These are phyloP conservation scores for Polyergus mexicanus DNA, from an alignment of 1,140 invertebrate genomes.

Conservation along the genomic window DNA sequence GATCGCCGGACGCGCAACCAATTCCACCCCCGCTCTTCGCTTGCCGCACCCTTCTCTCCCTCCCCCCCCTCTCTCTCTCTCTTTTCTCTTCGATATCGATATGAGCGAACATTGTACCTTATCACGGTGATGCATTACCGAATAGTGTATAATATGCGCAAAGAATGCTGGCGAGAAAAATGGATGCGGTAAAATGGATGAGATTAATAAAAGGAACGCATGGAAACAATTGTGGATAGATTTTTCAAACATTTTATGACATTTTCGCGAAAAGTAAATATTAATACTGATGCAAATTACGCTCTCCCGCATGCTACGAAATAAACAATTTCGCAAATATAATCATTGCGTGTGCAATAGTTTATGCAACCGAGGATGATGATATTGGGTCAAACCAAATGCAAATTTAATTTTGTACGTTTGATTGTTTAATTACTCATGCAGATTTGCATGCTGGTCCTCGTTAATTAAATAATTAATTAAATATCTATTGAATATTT, in stretches of 20 bases:
- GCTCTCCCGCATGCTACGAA: conserved; percentile 9
- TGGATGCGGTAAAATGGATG: too few relatives aligned
- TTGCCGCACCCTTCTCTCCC: background rate
- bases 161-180: background rate
- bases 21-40: conserved; percentile 34
- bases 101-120: conserved; percentile 27
- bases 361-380: conserved; percentile 32
- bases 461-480: conserved; percentile 55
- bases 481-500: conserved; percentile 36
- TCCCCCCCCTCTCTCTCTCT: background rate
- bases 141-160: background rate
- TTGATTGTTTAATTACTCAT: conserved; percentile 49
- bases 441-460: conserved; percentile 31
- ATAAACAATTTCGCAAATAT: conserved; percentile 38
- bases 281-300: conserved; percentile 19
- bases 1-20: conserved; percentile 75
- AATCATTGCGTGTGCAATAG: conserved; percentile 29
- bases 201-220: background rate
- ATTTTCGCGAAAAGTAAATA: background rate
- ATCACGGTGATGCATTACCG: conserved; percentile 24
- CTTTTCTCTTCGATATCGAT: conserved; percentile 33
- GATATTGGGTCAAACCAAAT: conserved; percentile 13
- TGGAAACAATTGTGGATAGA: conserved; percentile 6
- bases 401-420: conserved; percentile 51
- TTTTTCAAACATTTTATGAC: conserved; percentile 29